Percentiles rank a stretch among this genome's conserved stretches.
Evolutionary conservation across 2,888 invertebrate genomes (phyloP).

Genomic region (Drosophila anomalata): DNA sequence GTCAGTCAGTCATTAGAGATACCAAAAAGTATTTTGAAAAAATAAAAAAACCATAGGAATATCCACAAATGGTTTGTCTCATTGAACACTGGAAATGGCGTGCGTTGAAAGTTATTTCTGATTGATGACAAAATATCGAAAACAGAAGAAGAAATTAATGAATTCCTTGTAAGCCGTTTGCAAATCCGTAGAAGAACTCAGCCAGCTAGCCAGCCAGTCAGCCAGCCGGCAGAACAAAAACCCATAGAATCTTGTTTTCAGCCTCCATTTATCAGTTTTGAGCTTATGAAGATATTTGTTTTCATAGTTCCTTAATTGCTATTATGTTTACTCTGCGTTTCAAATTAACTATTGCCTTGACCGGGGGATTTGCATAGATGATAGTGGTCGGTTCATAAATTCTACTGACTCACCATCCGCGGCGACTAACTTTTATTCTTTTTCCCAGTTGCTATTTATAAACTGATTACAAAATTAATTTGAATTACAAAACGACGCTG

Average conservation of each 20-base stretch:
- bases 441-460: conserved; percentile 53
- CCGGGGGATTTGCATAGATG: conserved; percentile 63
- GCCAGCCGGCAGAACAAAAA: conserved; percentile 9
- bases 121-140: conserved; percentile 74
- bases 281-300: conserved; percentile 60
- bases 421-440: conserved; percentile 46
- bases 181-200: conserved; percentile 7
- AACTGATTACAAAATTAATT: conserved; percentile 65
- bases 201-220: conserved; percentile 2
- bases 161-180: conserved; percentile 69
- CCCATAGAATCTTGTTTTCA: conserved; percentile 50
- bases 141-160: conserved; percentile 67
- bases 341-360: conserved; percentile 55
- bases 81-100: conserved; percentile 63
- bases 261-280: conserved; percentile 54
- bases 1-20: conserved; percentile 51
- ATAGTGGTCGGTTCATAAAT: conserved; percentile 26
- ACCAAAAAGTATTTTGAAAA: conserved; percentile 20
- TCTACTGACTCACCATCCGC: conserved; percentile 54
- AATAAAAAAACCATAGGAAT: conserved; percentile 26
- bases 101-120: conserved; percentile 79
- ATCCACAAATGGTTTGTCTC: conserved; percentile 43
- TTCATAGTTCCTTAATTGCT: conserved; percentile 61
- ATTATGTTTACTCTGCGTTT: conserved; percentile 63
- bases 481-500: conserved; percentile 61